Percentiles rank a stretch among this genome's conserved stretches.
Evolutionary conservation across 2,888 invertebrate species (phyloP).

Genomic region (Carabus problematicus): DNA sequence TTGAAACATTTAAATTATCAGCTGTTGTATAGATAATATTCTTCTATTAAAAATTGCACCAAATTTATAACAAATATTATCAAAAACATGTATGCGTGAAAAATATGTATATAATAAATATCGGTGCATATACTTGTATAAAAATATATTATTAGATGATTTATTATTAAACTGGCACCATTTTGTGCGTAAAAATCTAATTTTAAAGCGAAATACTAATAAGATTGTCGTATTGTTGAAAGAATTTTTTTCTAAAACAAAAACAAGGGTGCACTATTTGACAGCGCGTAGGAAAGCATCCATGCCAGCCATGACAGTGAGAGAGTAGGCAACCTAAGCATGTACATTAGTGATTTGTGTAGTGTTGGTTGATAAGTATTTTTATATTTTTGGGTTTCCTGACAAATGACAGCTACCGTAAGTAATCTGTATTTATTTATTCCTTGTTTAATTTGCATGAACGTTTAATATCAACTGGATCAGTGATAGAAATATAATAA

Average conservation of each 20-base stretch:
- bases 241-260: constrained; percentile 9
- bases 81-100: no score
- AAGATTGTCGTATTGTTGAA: no score
- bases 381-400: constrained; percentile 38
- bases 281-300: constrained; percentile 30
- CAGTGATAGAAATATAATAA: constrained; percentile 19
- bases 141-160: no score
- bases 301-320: constrained; percentile 38
- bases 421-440: constrained; percentile 33
- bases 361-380: constrained; percentile 40
- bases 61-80: no score
- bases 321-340: constrained; percentile 43
- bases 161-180: no score
- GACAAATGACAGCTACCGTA: constrained; percentile 42
- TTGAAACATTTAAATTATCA: constrained; percentile 31
- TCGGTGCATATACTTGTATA: no score
- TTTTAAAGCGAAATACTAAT: no score
- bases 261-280: constrained; percentile 35
- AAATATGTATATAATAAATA: no score
- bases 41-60: no score
- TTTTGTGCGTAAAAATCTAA: no score
- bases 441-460: constrained; percentile 29
- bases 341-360: constrained; percentile 43
- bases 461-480: constrained; percentile 16
- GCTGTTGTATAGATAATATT: neutral